Evolutionary conservation across 2,797 vertebrate genomes (phyloP), one percentile per base, ranked within the genome.

Genomic region (Gephyroberyx darwinii): DNA sequence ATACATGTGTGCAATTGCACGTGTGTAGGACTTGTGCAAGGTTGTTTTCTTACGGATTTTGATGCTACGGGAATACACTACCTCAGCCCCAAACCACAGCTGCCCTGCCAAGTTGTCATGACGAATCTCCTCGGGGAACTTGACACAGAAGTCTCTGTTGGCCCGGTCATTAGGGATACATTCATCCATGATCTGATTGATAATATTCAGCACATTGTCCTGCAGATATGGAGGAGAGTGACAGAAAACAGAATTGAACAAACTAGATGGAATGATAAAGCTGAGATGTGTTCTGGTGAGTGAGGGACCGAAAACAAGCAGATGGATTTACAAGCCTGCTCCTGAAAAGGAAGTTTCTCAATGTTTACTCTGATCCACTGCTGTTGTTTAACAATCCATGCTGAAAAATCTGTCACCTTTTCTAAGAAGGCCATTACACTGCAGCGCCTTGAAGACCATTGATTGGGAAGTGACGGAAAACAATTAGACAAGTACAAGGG

Each of bases 51-150:
- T 63, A 43, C 19, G 39, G 61, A 73, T 3, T 26, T 26, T n/a
- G 52, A 75, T 48, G 19, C 81, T 62, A 14, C 74, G 83, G 82
- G 84, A 86, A 84, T 84, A 85, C 74, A 19, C 75, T 93, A 98
- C 98, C 96, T 99, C 98, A 2, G 98, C 97, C 43, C 98, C 97
- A 78, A 99, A 99, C 98, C 98, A 99, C 83, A 99, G 94, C 91
- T 99, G 98, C 81, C 98, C 98, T 0, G 96, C 98, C 76, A 99
- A 93, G 95, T 96, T 99, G 94, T 99, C 98, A 65, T 99, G 98
- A n/a, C 97, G 95, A 88, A 99, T 97, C 93, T 99, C 98, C 90
- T 99, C 98, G 0, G 98, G 98, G 93, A 99, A 99, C 91, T 99
- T 99, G 31, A 98, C 98, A 54, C 95, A 95, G 69, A 99, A 99